Percentiles rank a stretch among this genome's conserved stretches.
Conservation (phyloP, 2,797 vertebrate genomes). For the Hyperoplus lanceolatus region DNA sequence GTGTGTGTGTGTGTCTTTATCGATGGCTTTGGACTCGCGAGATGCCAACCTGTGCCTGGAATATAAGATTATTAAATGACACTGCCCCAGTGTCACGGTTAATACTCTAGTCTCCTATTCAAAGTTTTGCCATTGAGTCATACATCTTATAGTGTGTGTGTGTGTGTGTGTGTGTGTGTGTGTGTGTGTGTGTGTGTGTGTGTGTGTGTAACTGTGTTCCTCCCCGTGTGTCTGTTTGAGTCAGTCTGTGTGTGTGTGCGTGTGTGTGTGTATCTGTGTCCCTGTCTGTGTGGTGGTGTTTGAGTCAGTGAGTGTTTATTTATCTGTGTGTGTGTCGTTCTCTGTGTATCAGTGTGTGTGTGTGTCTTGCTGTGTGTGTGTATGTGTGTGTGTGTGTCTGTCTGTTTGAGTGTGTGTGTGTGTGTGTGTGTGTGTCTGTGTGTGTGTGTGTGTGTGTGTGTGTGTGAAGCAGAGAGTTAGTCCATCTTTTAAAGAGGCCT, state of each 20-base stretch:
- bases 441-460: conserved; percentile 13
- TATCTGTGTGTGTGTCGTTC: background rate
- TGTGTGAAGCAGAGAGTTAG: conserved; percentile 16
- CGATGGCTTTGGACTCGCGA: conserved; percentile 11
- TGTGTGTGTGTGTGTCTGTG: background rate
- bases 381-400: background rate
- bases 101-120: conserved; percentile 59
- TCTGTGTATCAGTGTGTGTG: background rate
- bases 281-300: no score
- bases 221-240: no score
- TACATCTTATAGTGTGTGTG: conserved; percentile 52
- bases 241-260: no score
- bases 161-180: conserved; percentile 2
- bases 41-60: conserved; percentile 55
- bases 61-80: conserved; percentile 54
- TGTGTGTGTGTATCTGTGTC: no score
- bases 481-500: conserved; percentile 59
- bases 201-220: no score
- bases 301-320: no score
- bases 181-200: background rate
- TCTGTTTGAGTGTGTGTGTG: background rate
- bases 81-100: conserved; percentile 41
- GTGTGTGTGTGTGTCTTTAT: conserved; percentile 28
- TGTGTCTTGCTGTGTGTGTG: background rate
- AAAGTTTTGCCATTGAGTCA: conserved; percentile 55